Base-by-base conservation (phyloP, 2,113 vertebrate genomes). In the Pluvianellus socialis region DNA sequence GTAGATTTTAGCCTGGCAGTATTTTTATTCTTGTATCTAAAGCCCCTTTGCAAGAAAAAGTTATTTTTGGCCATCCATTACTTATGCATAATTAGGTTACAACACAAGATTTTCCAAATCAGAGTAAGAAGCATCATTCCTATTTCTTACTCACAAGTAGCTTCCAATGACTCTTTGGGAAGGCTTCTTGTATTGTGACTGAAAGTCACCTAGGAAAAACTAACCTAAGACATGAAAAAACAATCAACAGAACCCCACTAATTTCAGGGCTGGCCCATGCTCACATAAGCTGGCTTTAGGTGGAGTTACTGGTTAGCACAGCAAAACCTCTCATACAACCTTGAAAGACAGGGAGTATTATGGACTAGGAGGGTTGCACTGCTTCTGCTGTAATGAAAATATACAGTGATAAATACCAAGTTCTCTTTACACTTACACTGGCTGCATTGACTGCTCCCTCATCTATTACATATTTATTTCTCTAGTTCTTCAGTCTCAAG, bases 211-310 rank as follows among this genome's bases (percentile, higher is more conserved):
- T 14, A 38, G 12, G 65, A 73, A 77, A 74, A 94, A 68, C 1
- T 42, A 2, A 35, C 16, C 16, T 53, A 61, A 79, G 27, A 33
- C 19, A 33, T 1, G 2, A 63, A 85, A 90, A 72, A 61, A 56
- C 12, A 40, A 16, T 35, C 20, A 80, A 40, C 10, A 49, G 14
- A 23, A 6, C 8, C 6, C 5, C 26, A 53, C 4, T 0, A 0
- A 26, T 42, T 47, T 35, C n/a, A 62, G 30, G 10, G 23, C 8
- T 63, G 12, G 16, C 6, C 45, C 30, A 68, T 27, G 15, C 10
- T 66, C 27, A 49, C 10, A 22, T 18, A 73, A 73, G 11, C 30
- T 81, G 35, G 6, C 35, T 88, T 79, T 75, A 74, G 12, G 4
- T 50, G 35, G 12, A 65, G 30, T 62, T 59, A 47, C 22, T 58